Conservation (phyloP, 2,888 invertebrate species). For the Ornithoptera priamus region DNA sequence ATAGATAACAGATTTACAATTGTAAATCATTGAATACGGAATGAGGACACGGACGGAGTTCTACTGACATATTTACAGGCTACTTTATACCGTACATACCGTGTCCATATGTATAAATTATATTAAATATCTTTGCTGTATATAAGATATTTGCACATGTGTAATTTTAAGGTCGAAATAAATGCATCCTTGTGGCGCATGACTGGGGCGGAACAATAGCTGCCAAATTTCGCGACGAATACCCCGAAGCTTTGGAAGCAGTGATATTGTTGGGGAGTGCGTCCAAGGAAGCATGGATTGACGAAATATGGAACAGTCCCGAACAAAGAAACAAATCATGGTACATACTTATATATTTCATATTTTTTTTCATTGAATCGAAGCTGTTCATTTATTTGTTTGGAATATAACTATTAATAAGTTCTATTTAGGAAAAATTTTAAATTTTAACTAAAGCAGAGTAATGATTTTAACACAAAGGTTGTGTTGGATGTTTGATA, state of each 20-base stretch:
- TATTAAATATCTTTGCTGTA: not conserved
- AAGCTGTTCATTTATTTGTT: not conserved
- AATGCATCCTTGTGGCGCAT: slow-evolving; percentile 81
- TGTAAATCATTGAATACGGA: too few relatives aligned
- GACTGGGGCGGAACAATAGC: slow-evolving; percentile 85
- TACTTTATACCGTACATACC: too few relatives aligned
- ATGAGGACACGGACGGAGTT: too few relatives aligned
- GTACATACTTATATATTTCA: slow-evolving; percentile 42
- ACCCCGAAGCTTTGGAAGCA: slow-evolving; percentile 78
- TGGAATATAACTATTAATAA: not conserved
- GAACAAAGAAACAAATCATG: slow-evolving; percentile 71
- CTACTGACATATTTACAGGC: too few relatives aligned
- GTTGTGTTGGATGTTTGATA: too few relatives aligned
- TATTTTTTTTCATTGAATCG: not conserved
- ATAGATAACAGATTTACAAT: too few relatives aligned
- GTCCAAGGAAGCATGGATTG: slow-evolving; percentile 65
- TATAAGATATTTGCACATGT: not conserved
- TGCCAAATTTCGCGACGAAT: slow-evolving; percentile 71
- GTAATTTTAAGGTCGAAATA: slow-evolving; percentile 63
- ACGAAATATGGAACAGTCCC: slow-evolving; percentile 57
- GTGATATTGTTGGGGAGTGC: slow-evolving; percentile 79
- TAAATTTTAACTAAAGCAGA: too few relatives aligned
- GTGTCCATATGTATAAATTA: too few relatives aligned
- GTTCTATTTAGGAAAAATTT: too few relatives aligned
- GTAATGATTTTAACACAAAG: too few relatives aligned